Base-by-base conservation (phyloP, 1,140 invertebrate species). In the Caenorhabditis inopinata region DNA sequence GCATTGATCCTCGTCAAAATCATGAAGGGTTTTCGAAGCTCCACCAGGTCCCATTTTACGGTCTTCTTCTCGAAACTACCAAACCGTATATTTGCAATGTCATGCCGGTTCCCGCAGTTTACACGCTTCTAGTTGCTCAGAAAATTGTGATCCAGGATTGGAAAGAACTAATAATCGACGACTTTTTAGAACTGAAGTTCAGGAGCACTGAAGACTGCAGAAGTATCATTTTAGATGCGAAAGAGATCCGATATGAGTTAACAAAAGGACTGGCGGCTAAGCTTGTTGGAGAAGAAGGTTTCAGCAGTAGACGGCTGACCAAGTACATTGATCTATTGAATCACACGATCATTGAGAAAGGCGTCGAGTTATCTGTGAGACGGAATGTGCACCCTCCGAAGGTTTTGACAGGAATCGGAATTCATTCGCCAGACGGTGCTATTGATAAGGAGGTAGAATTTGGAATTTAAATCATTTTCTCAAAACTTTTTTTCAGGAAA, bases 31-130 rank as follows among this genome's bases (percentile, higher is more conserved):
- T 29, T 18, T 76, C 79, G 1, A 47, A 12, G 9, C 48, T 74
- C 14, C 74, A 76, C 35, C 79, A 81, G 47, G 46, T 81, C 35
- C 46, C 74, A 18, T 49, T 53, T 42, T 81, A 77, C 45, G 75
- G 80, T 0, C 29, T 81, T 3, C 53, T 81, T 9, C 49, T 81
- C 11, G 80, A 81, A 47, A 81, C 80, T 4, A 81, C 80, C 0
- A 81, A 81, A 27, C 47, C 74, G 2, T 81, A 81, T 35, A 74
- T 81, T 35, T 76, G 74, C 29, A 81, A 81, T 68, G 75, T 81
- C 16, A 77, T 81, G 42, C 80, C 80, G 2, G 58, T 81, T 35
- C 80, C 80, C 4, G 51, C 51, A 4, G 32, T 81, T 12, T 62
- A 58, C 18, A 12, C 62, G 1, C 75, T 81, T 11, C 23, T 77